Conservation (phyloP, 53 echinoderm and acorn worm genomes). For the Arbacia lixula region DNA sequence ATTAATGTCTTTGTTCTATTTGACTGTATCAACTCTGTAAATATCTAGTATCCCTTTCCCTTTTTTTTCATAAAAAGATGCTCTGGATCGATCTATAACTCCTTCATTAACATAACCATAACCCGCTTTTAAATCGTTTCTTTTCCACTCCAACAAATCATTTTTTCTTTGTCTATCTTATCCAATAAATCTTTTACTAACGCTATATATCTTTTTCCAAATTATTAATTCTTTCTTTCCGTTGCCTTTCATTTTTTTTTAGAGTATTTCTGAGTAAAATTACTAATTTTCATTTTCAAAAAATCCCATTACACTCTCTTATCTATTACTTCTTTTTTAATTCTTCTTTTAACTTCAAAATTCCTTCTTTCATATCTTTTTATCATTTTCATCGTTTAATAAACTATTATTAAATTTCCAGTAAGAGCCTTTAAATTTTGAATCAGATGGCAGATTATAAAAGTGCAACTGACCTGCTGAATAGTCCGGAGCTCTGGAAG, state of each 20-base stretch:
- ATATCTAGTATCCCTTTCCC: too few relatives aligned
- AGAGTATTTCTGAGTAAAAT: not conserved
- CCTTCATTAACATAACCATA: too few relatives aligned
- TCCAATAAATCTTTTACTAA: too few relatives aligned
- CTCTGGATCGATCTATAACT: too few relatives aligned
- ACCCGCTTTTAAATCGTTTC: too few relatives aligned
- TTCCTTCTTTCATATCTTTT: not conserved
- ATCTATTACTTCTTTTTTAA: not conserved
- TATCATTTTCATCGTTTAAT: not conserved
- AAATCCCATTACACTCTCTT: not conserved
- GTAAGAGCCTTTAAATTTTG: not conserved
- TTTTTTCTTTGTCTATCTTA: too few relatives aligned
- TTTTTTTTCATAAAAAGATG: too few relatives aligned
- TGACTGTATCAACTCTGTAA: too few relatives aligned
- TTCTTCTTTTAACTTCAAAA: not conserved
- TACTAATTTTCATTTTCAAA: constrained; percentile 6
- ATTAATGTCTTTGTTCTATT: too few relatives aligned
- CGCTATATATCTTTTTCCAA: too few relatives aligned
- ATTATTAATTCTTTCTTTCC: not conserved
- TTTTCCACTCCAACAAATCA: too few relatives aligned
- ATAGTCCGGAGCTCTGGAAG: not conserved
- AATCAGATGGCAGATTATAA: not conserved
- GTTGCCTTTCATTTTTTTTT: not conserved
- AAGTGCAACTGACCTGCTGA: not conserved
- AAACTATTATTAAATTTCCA: too few relatives aligned